Evolutionary conservation across 2,113 vertebrate genomes (phyloP), one percentile per base, ranked within the genome.

Genomic region (Eurystomus gularis): DNA sequence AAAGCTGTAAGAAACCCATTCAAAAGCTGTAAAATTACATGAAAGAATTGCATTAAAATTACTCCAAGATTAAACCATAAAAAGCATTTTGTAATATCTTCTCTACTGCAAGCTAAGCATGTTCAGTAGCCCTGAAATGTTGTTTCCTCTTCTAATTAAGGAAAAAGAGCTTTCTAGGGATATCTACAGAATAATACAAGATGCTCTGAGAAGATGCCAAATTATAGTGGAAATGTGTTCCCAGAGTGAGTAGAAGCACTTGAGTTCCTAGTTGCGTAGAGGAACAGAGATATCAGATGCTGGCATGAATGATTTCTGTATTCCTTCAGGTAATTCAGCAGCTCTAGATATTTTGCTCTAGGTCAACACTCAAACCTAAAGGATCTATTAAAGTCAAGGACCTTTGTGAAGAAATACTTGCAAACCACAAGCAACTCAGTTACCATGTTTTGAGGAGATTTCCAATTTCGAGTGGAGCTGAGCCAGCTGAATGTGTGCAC

Each of bases 111-210:
- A 89, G 26, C 28, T 85, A 91, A 72, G 24, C 6, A 4, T 49
- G 18, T 77, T 82, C 48, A 82, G 64, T 66, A 92, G 72, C 23
- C 29, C 46, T 94, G 69, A 82, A 89, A 72, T 64, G 16, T 6
- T 87, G 10, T 69, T 95, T 87, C 48, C 17, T 87, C 75, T 91
- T 82, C 91, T 93, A 91, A 94, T 94, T 90, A 82, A 85, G 62
- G 66, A 85, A 94, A n/a, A 91, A 82, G 33, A 76, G 35, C 66
- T 96, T 96, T 93, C 78, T 93, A 85, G 54, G 73, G 87, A 79
- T 93, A 57, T 85, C 58, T 77, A 76, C 44, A 82, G 61, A 89
- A 80, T 78, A 86, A 75, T 72, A 79, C 24, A 91, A 85, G 78
- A 80, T 76, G 37, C 73, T 91, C 81, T 85, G 77, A 85, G 72